Conservation (phyloP, 2,888 invertebrate species). For the Blomia tropicalis region DNA sequence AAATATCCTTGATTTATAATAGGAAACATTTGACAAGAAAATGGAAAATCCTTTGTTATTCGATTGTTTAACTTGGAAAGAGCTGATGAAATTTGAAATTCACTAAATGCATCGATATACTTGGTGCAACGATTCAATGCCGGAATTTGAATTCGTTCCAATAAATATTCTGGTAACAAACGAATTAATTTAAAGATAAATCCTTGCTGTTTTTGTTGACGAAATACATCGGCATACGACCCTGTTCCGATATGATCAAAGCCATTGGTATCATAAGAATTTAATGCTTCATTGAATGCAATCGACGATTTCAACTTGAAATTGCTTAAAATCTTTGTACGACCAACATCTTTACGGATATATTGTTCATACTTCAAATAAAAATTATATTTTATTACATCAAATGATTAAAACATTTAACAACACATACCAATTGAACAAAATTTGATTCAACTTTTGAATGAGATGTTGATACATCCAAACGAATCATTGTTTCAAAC, state of each 20-base stretch:
- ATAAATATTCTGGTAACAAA: background rate
- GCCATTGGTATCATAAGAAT: background rate
- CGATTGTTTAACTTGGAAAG: background rate
- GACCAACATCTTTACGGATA: background rate
- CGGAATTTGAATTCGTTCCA: constrained; percentile 2
- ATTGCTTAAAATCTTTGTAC: background rate
- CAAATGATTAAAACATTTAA: background rate
- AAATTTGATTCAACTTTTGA: no score
- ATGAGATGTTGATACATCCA: no score
- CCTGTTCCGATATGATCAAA: background rate
- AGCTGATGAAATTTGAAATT: background rate
- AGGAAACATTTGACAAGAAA: constrained; percentile 2
- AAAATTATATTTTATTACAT: background rate
- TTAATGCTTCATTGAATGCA: background rate
- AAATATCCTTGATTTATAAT: background rate
- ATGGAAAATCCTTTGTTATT: background rate
- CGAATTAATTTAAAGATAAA: constrained; percentile 6
- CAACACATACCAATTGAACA: no score
- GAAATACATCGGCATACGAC: constrained; percentile 16
- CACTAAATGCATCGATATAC: background rate
- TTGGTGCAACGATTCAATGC: background rate
- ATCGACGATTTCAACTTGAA: background rate
- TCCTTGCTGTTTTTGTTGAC: background rate
- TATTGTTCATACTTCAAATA: background rate
- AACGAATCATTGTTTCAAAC: no score